phyloP scores from a whole-genome alignment of 35 echinoderm and acorn worm species.

The Strongylocentrotus purpuratus region DNA sequence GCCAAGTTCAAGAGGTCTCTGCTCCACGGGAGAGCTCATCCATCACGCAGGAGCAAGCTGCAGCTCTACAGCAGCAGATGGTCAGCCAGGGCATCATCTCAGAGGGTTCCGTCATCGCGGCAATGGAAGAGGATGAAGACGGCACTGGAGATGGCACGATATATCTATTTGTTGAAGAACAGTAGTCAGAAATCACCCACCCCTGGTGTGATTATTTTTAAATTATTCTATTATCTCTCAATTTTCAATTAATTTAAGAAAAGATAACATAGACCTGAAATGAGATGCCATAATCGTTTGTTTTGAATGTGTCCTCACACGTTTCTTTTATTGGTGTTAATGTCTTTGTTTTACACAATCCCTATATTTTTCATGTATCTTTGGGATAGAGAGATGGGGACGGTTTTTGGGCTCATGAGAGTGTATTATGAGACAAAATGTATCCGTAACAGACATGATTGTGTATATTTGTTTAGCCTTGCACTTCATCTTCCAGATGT shows the following conservation, averaged over 20 bases:
- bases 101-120: conserved; percentile 51
- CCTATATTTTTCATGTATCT: not conserved
- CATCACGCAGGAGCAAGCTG: conserved; percentile 24
- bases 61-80: conserved; percentile 12
- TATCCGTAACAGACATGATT: not conserved
- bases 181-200: conserved; percentile 42
- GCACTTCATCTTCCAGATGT: not conserved
- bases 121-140: conserved; percentile 64
- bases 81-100: conserved; percentile 43
- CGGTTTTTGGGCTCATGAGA: not conserved
- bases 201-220: not conserved
- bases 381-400: not conserved
- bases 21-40: conserved; percentile 33
- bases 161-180: conserved; percentile 98
- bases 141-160: conserved; percentile 87
- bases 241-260: not conserved
- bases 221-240: not conserved
- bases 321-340: not conserved
- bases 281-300: not conserved
- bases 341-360: not conserved
- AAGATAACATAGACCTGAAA: not conserved
- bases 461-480: not conserved
- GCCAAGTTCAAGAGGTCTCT: conserved; percentile 18
- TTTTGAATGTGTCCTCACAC: not conserved
- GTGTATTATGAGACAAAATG: not conserved